These are phyloP conservation scores for Dasysyrphus tricinctus DNA, from an alignment of 2,888 invertebrate genomes.

Conservation along the genomic window DNA sequence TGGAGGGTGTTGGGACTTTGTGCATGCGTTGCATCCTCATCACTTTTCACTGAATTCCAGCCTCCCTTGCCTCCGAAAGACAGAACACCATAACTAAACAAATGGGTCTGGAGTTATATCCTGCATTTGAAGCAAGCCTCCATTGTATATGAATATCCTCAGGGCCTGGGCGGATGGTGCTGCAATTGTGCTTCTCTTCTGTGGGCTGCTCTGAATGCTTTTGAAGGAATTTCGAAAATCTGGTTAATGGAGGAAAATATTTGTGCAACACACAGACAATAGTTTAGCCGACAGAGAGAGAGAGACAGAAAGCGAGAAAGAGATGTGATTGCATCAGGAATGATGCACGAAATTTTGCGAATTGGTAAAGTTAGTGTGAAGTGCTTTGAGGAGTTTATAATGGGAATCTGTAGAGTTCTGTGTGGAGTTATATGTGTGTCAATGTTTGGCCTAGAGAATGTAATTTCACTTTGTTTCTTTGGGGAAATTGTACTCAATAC, in stretches of 20 bases:
- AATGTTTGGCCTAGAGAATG: constrained; percentile 57
- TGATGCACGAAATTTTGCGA: constrained; percentile 59
- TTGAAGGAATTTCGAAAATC: constrained; percentile 66
- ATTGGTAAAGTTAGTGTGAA: constrained; percentile 70
- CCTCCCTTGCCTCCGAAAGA: not conserved
- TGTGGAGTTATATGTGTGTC: constrained; percentile 41
- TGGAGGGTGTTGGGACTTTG: not conserved
- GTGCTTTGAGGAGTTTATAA: constrained; percentile 64
- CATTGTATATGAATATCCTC: constrained; percentile 9
- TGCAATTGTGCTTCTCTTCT: constrained; percentile 32
- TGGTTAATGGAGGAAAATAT: constrained; percentile 71
- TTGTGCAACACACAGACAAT: constrained; percentile 67
- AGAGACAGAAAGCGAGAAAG: constrained; percentile 6
- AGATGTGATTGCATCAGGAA: constrained; percentile 51
- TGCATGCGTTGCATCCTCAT: constrained; percentile 58
- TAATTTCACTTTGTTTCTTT: constrained; percentile 23
- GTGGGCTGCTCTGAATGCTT: constrained; percentile 23
- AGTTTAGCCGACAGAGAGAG: constrained; percentile 14
- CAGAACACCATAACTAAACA: constrained; percentile 2
- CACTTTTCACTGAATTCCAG: constrained; percentile 56
- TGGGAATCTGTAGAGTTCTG: constrained; percentile 22
- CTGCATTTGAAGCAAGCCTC: constrained; percentile 33
- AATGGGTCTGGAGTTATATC: constrained; percentile 30
- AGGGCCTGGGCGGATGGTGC: constrained; percentile 23
- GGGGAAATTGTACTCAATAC: constrained; percentile 38